Base-by-base conservation (phyloP, 2,888 invertebrate genomes). In the Oxytorus armatus region DNA sequence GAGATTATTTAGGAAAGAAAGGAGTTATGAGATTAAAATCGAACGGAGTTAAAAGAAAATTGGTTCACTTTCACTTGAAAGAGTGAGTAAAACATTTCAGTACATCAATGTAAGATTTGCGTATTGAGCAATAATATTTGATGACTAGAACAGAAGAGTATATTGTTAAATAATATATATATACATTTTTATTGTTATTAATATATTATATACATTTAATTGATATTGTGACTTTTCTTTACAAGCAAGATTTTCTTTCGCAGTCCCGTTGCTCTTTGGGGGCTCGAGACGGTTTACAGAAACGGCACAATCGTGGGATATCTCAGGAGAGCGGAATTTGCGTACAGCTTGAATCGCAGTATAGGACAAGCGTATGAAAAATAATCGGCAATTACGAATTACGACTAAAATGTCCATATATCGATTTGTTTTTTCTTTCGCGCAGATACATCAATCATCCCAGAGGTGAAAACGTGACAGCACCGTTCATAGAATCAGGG, bases 231-330 rank as follows among this genome's bases (percentile, higher is more conserved):
- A 49, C 39, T 23, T 59, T 66, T 82, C 16, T 14, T n/a, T 11
- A 33, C 18, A 2, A 29, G 11, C 3, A 23, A 8, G 3, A 29
- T 44, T 33, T 44, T n/a, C 44, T 42, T 23, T 51, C 57, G 14
- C 49, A 91, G 90, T 4, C 91, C 95, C 92, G 92, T 96, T 11
- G 95, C 97, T n/a, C 89, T 98, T 49, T 96, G 96, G 93, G 98
- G 98, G 0, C 93, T 96, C 85, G 98, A 98, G 93, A 95, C 96
- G 0, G 95, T 98, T 87, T 97, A 95, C 92, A 94, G 96, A 87
- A 95, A 97, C 88, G 96, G 95, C 1, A 92, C 94, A 85, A 93
- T 95, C 0, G 96, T 97, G 3, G 98, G 98, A 10, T 96, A 96
- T 85, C 90, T 98, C 5, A 93, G 98, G 80, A 93, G 97, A 88